phyloP scores from a whole-genome alignment of 2,797 vertebrate genomes.

The Netta rufina region DNA sequence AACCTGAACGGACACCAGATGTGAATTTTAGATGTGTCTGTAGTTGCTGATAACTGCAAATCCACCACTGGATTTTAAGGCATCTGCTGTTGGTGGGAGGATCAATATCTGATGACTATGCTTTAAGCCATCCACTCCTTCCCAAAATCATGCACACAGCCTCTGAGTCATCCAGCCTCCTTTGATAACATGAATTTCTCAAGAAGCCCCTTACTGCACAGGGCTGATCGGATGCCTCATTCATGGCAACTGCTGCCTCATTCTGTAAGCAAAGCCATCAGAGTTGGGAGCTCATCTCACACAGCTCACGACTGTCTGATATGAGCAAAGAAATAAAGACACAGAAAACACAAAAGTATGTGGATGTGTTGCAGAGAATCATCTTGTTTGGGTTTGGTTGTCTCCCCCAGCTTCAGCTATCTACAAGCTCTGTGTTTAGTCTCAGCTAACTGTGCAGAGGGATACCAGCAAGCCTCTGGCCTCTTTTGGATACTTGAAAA shows the following conservation, averaged over 20 bases:
- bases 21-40: background rate
- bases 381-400: background rate
- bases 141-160: background rate
- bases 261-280: background rate
- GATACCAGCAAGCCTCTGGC: background rate
- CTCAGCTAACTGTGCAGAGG: background rate
- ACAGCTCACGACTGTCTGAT: background rate
- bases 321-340: background rate
- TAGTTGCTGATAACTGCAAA: background rate
- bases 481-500: background rate
- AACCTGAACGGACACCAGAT: background rate
- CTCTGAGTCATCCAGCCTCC: conserved; percentile 24
- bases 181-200: background rate
- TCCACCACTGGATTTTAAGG: conserved; percentile 27
- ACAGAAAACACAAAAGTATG: background rate
- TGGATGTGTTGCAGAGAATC: background rate
- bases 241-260: background rate
- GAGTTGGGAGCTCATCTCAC: background rate
- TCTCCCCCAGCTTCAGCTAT: background rate
- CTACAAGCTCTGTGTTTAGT: background rate
- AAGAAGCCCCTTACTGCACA: background rate
- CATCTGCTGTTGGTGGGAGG: conserved; percentile 1
- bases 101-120: conserved; percentile 12
- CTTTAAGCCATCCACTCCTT: background rate
- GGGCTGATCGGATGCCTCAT: background rate